A percentile compares a stretch with the other conserved stretches of the same genome.
Conservation (phyloP, 1,140 invertebrate genomes). For the Drusus annulatus region DNA sequence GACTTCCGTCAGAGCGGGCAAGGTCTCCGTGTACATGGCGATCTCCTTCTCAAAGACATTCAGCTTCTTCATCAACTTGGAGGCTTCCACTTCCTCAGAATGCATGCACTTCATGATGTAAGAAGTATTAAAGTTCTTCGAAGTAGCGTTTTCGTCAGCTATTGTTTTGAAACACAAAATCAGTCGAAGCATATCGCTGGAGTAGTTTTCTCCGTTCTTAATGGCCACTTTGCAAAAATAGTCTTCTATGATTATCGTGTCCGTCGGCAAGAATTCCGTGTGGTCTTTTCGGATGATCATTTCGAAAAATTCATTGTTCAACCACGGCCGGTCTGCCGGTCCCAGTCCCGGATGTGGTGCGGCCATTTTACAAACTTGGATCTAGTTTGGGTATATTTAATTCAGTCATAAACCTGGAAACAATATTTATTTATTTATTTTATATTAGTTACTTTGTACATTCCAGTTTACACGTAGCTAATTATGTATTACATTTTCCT, state of each 20-base stretch:
- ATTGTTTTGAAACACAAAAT: background rate
- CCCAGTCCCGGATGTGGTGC: too few relatives aligned
- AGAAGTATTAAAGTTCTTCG: background rate
- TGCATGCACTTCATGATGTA: constrained; percentile 54
- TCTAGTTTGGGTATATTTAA: too few relatives aligned
- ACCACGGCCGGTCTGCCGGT: constrained; percentile 37
- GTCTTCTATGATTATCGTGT: constrained; percentile 15
- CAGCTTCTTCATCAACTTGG: constrained; percentile 39
- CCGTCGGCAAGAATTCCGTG: constrained; percentile 13
- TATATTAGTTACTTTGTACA: too few relatives aligned
- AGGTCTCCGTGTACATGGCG: constrained; percentile 51
- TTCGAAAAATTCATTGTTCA: constrained; percentile 43
- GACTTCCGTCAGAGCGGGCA: constrained; percentile 27
- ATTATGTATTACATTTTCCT: too few relatives aligned
- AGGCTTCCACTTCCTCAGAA: constrained; percentile 32
- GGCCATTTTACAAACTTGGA: too few relatives aligned
- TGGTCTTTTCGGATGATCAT: constrained; percentile 22
- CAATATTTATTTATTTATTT: too few relatives aligned
- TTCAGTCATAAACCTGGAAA: too few relatives aligned
- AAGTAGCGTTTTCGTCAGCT: constrained; percentile 1
- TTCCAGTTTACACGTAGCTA: too few relatives aligned
- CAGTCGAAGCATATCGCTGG: constrained; percentile 46
- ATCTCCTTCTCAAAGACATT: constrained; percentile 49
- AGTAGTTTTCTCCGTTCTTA: constrained; percentile 54
- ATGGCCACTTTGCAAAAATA: constrained; percentile 35